Base-by-base conservation (phyloP, 2,113 vertebrate species). In the Austrofundulus limnaeus region DNA sequence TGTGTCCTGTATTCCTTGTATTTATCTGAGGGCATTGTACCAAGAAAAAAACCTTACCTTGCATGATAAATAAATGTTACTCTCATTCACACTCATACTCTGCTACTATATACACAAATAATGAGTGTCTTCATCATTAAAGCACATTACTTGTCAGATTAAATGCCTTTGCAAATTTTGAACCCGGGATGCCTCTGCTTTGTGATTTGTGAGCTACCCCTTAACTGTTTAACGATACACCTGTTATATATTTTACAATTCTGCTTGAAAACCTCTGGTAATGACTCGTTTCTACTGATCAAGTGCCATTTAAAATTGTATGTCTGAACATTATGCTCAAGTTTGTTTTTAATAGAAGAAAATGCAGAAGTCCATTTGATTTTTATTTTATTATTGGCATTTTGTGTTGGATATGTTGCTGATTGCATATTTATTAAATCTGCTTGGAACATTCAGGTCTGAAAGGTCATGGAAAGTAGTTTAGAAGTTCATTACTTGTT, bases 241-340 rank as follows among this genome's bases (percentile, higher is more conserved):
- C 31, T 34, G 31, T 34, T 34, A 8, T 5, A 34, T 10, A 34
- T 34, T 34, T 10, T n/a, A n/a, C n/a, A n/a, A n/a, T n/a, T 28
- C 46, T 46, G 48, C 50, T 72, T 16, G 57, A 17, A 20, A 12
- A 9, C 28, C 13, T 34, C 3, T 31, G 72, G 54, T 61, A 14
- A 34, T 43, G 24, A 48, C 52, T 1, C 49, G 38, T 82, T 67
- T 75, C 54, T 46, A 72, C 84, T 75, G 67, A 14, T 67, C 34
- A 82, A 66, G 77, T 85, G 61, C 67, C 67, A 82, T 73, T 67
- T 63, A 37, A 66, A 66, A 54, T 62, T 85, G 75, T 80, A 12
- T 48, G 1, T 28, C 11, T 73, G 12, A 38, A 69, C 5, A 73
- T 24, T 12, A 48, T 39, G 52, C 24, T 68, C 50, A 49, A 63